Conservation (phyloP, 30 jellyfish, hydroid and myxozoan genomes). For the Turritopsis rubra region DNA sequence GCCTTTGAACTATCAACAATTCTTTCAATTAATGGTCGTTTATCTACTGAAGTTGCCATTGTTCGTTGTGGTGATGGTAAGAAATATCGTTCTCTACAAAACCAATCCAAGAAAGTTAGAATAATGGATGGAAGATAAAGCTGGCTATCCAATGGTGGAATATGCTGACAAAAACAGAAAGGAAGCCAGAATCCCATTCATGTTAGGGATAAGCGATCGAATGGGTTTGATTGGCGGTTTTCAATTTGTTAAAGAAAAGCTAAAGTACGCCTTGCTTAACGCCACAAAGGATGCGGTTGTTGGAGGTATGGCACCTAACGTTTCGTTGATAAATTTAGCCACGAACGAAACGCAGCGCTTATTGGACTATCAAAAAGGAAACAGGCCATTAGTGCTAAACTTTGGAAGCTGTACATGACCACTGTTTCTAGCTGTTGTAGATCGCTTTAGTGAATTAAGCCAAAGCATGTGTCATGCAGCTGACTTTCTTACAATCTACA, state of each 20-base stretch:
- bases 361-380: too few relatives aligned
- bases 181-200: not conserved
- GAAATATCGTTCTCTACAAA: not conserved
- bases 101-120: too few relatives aligned
- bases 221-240: not conserved
- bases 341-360: too few relatives aligned
- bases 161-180: not conserved
- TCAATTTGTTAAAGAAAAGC: not conserved
- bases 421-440: too few relatives aligned
- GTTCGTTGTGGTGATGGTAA: not conserved
- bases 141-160: not conserved
- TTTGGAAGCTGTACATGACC: too few relatives aligned
- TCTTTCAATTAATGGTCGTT: too few relatives aligned
- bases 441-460: too few relatives aligned
- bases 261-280: not conserved
- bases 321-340: not conserved
- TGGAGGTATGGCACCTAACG: not conserved
- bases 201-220: not conserved
- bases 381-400: too few relatives aligned
- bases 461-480: too few relatives aligned
- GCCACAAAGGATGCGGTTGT: not conserved
- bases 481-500: too few relatives aligned
- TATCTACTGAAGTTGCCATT: not conserved
- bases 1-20: too few relatives aligned
- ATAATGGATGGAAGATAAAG: not conserved